These are phyloP conservation scores for Psittacula echo DNA, from an alignment of 2,797 vertebrate species.

Conservation along the genomic window DNA sequence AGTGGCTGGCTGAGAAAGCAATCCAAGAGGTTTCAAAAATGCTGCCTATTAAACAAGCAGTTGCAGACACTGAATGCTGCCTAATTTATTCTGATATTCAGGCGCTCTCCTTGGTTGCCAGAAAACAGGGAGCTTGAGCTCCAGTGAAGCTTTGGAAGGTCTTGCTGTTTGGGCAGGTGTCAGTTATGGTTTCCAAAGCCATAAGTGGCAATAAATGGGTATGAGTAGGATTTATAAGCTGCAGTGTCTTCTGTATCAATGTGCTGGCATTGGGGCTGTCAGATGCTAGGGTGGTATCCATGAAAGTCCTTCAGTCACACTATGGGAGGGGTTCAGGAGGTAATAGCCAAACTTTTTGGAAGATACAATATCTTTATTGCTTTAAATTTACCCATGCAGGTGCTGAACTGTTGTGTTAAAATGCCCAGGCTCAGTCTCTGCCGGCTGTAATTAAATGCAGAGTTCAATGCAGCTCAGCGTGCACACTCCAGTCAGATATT, in stretches of 20 bases:
- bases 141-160: neutral
- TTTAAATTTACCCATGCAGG: neutral
- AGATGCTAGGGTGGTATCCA: neutral
- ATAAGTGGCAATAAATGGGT: neutral
- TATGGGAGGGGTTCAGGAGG: neutral
- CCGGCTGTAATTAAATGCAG: neutral
- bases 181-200: conserved; percentile 5
- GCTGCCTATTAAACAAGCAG: conserved; percentile 25
- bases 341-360: neutral
- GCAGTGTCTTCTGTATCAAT: neutral
- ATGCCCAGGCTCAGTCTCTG: neutral
- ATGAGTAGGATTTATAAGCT: conserved; percentile 2
- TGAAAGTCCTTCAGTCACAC: neutral
- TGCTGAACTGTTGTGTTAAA: conserved; percentile 1
- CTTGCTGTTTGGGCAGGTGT: conserved; percentile 16
- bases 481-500: neutral
- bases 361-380: neutral
- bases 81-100: neutral
- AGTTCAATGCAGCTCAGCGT: neutral
- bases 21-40: conserved; percentile 7
- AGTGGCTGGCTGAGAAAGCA: neutral
- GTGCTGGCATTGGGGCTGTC: neutral
- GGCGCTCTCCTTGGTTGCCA: neutral
- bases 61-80: conserved; percentile 11
- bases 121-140: conserved; percentile 11